Evolutionary conservation across 2,888 invertebrate genomes (phyloP), one percentile per base, ranked within the genome.

Genomic region (Dicyrtomina minuta): DNA sequence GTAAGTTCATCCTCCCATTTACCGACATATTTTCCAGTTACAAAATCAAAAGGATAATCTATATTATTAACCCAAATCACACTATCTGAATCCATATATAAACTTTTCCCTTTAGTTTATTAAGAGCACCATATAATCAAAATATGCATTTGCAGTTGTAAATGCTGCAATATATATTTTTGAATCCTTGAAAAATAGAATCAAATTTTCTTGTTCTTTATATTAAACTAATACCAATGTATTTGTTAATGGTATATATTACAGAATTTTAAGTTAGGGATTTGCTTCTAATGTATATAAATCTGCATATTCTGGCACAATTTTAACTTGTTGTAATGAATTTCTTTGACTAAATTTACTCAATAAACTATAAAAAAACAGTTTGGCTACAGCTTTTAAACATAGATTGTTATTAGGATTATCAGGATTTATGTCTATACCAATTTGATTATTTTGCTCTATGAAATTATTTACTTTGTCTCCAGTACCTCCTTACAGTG

Each of bases 101-200:
- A 20, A 20, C 49, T 20, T 5, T 17, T 49, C 10, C 20, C n/a
- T 49, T 20, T 49, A 49, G 10, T 49, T 49, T 49, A 17, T 49
- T 12, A 49, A 49, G 49, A n/a, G 49, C 49, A 17, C 5, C 4
- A 3, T 49, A 49, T 20, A 49, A 12, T 49, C 49, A 6, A 6
- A 49, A 49, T 49, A 3, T 49, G 49, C 49, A 10, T 49, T 49
- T 49, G 49, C 49, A 20, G 49, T 49, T 49, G 49, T 49, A 49
- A 17, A 49, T 17, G 49, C 12, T 17, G 49, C 49, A 20, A 33
- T 33, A 49, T 49, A 49, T 49, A 49, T 49, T 49, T 49, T 49
- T 49, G 49, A 6, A 49, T 49, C 20, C 49, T 49, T 20, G 3
- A 20, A 20, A 49, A 3, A n/a, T 10, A 17, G 12, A 49, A 49